Percentiles rank a stretch among this genome's conserved stretches.
Evolutionary conservation across 1,140 invertebrate genomes (phyloP).

Genomic region (Helicoverpa zea): DNA sequence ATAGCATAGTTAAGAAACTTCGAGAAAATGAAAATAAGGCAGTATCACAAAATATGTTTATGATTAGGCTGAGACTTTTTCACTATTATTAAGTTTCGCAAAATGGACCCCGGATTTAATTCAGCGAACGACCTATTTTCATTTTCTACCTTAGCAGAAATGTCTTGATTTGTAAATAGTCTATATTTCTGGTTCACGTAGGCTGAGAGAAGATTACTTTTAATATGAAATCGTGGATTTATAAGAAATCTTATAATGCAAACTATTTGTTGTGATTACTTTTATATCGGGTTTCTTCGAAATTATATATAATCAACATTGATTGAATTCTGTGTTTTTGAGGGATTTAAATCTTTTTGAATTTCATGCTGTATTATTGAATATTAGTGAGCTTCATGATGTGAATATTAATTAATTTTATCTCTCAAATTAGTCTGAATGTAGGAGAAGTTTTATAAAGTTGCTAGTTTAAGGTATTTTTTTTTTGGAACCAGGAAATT

Average conservation of each 20-base stretch:
- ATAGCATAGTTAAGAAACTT: too few relatives aligned
- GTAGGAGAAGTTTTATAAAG: too few relatives aligned
- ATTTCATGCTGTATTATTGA: not conserved
- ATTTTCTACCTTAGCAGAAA: slow-evolving; percentile 1
- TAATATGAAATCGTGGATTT: not conserved
- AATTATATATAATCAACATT: not conserved
- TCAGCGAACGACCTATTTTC: slow-evolving; percentile 7
- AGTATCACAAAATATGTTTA: not conserved
- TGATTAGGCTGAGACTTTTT: not conserved
- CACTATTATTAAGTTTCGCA: slow-evolving; percentile 16
- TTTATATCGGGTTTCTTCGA: slow-evolving; percentile 17
- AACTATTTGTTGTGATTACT: slow-evolving; percentile 1
- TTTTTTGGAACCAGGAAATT: too few relatives aligned
- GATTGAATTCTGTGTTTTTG: not conserved
- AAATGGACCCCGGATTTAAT: slow-evolving; percentile 1
- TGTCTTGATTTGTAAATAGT: slow-evolving; percentile 7
- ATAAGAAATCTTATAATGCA: not conserved
- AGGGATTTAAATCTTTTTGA: not conserved
- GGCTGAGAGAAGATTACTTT: not conserved
- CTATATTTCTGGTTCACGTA: not conserved
- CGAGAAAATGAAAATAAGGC: not conserved
- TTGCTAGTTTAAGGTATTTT: too few relatives aligned
- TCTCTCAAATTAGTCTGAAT: not conserved
- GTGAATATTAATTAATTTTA: not conserved
- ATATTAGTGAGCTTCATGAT: not conserved